phyloP scores from a whole-genome alignment of 1,140 invertebrate genomes.

The Paramacrobiotus metropolitanus region DNA sequence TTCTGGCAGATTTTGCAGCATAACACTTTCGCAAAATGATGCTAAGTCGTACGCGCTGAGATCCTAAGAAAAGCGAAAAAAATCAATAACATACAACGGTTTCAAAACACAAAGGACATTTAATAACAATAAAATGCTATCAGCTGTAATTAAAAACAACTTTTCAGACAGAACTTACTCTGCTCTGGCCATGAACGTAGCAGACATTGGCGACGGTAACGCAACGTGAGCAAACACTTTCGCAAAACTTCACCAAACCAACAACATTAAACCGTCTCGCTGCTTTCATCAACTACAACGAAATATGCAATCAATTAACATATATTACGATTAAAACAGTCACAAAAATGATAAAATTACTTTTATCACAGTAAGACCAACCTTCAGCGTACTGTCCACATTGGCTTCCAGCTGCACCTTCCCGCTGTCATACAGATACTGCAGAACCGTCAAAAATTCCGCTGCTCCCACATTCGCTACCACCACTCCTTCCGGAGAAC shows the following conservation, averaged over 20 bases:
- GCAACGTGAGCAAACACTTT: conserved; percentile 42
- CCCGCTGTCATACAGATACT: conserved; percentile 68
- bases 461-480: neutral
- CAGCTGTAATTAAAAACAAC: neutral
- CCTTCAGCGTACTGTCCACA: conserved; percentile 38
- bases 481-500: neutral
- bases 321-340: conserved; percentile 4
- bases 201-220: conserved; percentile 67
- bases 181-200: conserved; percentile 73
- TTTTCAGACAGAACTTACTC: conserved; percentile 29
- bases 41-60: conserved; percentile 54
- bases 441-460: conserved; percentile 45
- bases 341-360: no score
- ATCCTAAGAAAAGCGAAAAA: conserved; percentile 46
- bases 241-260: conserved; percentile 55
- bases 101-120: conserved; percentile 7
- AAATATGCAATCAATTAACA: neutral
- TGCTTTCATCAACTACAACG: conserved; percentile 46
- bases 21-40: conserved; percentile 68
- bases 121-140: conserved; percentile 8
- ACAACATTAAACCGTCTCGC: conserved; percentile 74
- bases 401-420: conserved; percentile 42
- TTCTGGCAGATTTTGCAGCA: conserved; percentile 55
- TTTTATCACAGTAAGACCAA: conserved; percentile 7
- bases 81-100: conserved; percentile 8